These are phyloP conservation scores for Caretta caretta DNA, from an alignment of 2,113 vertebrate species.

Conservation along the genomic window DNA sequence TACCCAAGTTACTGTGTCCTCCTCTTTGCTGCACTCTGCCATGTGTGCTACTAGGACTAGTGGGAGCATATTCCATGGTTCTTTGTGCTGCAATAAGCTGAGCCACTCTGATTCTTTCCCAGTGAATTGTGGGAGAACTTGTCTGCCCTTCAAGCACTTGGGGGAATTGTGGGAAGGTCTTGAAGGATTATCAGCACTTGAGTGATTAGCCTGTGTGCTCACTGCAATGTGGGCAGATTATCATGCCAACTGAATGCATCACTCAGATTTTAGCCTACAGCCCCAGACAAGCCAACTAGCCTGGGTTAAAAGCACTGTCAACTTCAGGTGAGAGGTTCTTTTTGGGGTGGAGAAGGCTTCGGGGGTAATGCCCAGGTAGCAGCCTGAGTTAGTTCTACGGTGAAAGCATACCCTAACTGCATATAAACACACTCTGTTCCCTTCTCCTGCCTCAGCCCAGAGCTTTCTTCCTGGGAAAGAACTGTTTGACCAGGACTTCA, in stretches of 20 bases:
- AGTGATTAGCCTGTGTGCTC: not conserved
- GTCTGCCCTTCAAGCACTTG: not conserved
- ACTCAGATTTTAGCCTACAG: not conserved
- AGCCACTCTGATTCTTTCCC: conserved; percentile 15
- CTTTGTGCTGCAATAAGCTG: not conserved
- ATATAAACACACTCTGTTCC: not conserved
- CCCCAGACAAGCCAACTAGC: not conserved
- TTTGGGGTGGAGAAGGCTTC: not conserved
- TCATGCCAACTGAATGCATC: not conserved
- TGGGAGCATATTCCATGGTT: not conserved
- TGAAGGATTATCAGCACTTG: not conserved
- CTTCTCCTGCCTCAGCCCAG: conserved; percentile 14
- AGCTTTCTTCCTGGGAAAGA: conserved; percentile 7
- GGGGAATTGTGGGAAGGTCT: not conserved
- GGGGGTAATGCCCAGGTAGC: conserved; percentile 6
- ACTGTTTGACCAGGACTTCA: not conserved
- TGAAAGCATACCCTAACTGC: conserved; percentile 38
- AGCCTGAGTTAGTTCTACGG: conserved; percentile 40
- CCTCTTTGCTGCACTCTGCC: not conserved
- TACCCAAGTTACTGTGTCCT: not conserved
- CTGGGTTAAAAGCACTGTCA: not conserved
- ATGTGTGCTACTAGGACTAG: not conserved
- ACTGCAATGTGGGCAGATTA: not conserved
- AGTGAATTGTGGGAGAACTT: not conserved
- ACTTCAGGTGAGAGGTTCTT: not conserved